These are phyloP conservation scores for Bellardia bayeri DNA, from an alignment of 2,888 invertebrate species.

Conservation along the genomic window DNA sequence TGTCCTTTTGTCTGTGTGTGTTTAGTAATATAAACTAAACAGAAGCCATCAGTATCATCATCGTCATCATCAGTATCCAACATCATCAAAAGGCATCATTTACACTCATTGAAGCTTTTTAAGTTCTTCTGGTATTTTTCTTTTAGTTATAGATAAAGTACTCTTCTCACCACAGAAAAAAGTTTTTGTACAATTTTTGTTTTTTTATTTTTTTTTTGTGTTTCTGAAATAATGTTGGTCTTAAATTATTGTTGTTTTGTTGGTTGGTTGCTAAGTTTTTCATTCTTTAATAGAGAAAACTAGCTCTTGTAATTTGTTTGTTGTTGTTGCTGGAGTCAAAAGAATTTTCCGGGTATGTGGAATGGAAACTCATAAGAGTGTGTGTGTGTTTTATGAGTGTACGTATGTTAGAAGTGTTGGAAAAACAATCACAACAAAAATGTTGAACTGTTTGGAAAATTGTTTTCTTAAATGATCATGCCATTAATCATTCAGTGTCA, in stretches of 20 bases:
- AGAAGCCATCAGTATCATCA: constrained; percentile 46
- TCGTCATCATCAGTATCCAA: constrained; percentile 33
- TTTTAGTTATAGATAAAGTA: constrained; percentile 10
- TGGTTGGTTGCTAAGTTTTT: background rate
- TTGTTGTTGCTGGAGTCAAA: background rate
- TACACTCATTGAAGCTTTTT: constrained; percentile 57
- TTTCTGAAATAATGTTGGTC: constrained; percentile 22
- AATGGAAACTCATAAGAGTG: constrained; percentile 7
- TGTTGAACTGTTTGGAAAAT: constrained; percentile 68
- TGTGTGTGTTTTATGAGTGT: constrained; percentile 30
- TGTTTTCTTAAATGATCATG: constrained; percentile 70
- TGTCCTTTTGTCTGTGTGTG: background rate
- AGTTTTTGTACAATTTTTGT: constrained; percentile 20
- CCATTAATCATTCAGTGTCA: constrained; percentile 75
- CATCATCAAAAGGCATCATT: constrained; percentile 58
- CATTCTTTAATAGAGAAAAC: background rate
- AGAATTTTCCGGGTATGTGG: constrained; percentile 40
- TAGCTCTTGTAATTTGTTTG: background rate
- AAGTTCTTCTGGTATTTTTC: background rate
- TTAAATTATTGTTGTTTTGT: constrained; percentile 21
- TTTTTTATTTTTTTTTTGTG: background rate
- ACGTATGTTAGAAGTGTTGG: constrained; percentile 51
- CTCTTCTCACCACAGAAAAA: background rate
- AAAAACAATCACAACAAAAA: constrained; percentile 68
- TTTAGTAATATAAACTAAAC: constrained; percentile 34